These are phyloP conservation scores for Meghimatium bilineatum DNA, from an alignment of 2,888 invertebrate species.

Conservation along the genomic window DNA sequence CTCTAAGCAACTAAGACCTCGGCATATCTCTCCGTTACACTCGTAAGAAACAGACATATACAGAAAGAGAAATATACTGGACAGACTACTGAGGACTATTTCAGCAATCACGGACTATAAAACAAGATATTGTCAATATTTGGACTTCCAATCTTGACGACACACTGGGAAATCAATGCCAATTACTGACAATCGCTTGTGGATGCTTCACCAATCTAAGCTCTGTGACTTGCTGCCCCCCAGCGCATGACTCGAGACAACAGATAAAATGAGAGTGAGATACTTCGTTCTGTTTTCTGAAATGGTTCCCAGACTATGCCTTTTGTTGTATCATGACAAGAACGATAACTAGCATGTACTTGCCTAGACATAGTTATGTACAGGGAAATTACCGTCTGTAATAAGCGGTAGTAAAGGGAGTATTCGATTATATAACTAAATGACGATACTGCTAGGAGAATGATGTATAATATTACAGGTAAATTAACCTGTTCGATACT, in stretches of 20 bases:
- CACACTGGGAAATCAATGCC: constrained; percentile 34
- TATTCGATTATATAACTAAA: constrained; percentile 26
- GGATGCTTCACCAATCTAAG: constrained; percentile 36
- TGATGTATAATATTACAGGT: background rate
- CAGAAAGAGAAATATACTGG: background rate
- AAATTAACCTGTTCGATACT: background rate
- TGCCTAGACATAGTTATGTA: background rate
- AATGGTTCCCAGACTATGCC: background rate
- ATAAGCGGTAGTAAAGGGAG: constrained; percentile 23
- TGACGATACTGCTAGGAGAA: background rate
- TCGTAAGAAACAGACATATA: background rate
- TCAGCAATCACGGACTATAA: constrained; percentile 7
- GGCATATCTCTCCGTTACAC: no score
- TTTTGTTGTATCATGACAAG: constrained; percentile 31
- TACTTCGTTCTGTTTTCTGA: constrained; percentile 25
- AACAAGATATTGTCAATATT: constrained; percentile 19
- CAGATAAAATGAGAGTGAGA: constrained; percentile 31
- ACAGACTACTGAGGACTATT: background rate
- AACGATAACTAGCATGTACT: constrained; percentile 19
- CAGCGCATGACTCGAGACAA: constrained; percentile 37
- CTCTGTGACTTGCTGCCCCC: constrained; percentile 10
- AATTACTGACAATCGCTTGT: constrained; percentile 42
- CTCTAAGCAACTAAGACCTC: no score
- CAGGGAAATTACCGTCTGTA: constrained; percentile 44
- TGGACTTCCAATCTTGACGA: constrained; percentile 14